Evolutionary conservation across 2,113 vertebrate species (phyloP).

Genomic region (Felis catus): DNA sequence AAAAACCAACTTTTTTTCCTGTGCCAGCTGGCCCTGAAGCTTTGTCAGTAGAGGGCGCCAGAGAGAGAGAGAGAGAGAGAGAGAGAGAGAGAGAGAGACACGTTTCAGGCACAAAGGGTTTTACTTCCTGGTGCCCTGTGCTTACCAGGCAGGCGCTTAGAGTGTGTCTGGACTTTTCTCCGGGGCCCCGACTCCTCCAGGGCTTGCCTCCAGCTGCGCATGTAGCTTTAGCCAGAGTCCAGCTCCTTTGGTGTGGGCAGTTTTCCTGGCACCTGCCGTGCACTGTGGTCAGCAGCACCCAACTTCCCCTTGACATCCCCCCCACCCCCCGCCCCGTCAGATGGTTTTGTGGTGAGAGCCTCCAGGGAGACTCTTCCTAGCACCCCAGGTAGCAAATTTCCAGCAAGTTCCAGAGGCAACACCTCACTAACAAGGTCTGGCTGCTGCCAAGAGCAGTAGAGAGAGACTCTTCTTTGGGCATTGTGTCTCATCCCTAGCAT

Average conservation of each 20-base stretch:
- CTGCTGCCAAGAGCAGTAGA: no score
- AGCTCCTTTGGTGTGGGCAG: background rate
- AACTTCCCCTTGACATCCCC: no score
- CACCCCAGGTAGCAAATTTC: background rate
- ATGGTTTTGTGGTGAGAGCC: background rate
- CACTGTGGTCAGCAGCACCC: background rate
- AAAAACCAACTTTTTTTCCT: background rate
- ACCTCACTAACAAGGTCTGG: background rate
- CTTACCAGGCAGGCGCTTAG: background rate
- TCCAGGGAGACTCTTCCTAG: background rate
- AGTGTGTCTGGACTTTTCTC: background rate
- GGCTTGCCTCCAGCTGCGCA: no score
- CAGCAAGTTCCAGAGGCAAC: background rate
- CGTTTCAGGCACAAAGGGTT: background rate
- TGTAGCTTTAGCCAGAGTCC: background rate
- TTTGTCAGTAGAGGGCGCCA: background rate
- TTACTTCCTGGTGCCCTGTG: background rate
- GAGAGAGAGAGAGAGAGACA: background rate
- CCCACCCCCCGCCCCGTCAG: fast-evolving
- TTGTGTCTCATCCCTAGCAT: background rate
- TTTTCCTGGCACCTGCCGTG: background rate
- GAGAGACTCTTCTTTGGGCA: no score
- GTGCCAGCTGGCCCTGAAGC: no score
- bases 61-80: background rate
- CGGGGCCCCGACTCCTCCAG: no score